Evolutionary conservation across 2,797 vertebrate genomes (phyloP).

Genomic region (Diplodus sargus): DNA sequence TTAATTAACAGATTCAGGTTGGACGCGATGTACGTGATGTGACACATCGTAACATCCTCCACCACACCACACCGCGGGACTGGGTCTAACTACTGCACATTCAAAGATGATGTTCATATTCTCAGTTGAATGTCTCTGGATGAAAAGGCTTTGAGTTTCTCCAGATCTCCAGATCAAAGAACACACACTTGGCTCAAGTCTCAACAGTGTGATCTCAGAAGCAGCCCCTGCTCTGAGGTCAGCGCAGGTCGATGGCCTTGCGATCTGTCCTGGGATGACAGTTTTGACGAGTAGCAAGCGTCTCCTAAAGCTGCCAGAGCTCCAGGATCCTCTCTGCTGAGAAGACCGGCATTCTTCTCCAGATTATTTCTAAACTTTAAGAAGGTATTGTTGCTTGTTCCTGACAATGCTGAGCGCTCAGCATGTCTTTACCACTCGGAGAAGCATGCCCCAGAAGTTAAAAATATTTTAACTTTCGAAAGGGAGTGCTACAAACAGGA

Average conservation of each 20-base stretch:
- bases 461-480: conserved; percentile 47
- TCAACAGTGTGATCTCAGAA: not conserved
- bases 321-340: conserved; percentile 19
- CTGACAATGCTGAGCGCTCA: conserved; percentile 50
- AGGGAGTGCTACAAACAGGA: conserved; percentile 53
- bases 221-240: not conserved
- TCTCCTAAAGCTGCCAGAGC: conserved; percentile 29
- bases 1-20: too few relatives aligned
- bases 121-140: too few relatives aligned
- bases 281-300: conserved; percentile 23
- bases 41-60: too few relatives aligned
- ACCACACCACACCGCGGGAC: too few relatives aligned
- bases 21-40: too few relatives aligned
- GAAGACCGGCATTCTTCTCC: conserved; percentile 14
- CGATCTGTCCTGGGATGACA: conserved; percentile 7
- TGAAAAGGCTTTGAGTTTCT: too few relatives aligned
- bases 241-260: not conserved
- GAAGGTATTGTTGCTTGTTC: conserved; percentile 38
- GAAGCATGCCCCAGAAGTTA: conserved; percentile 31
- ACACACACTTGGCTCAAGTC: not conserved
- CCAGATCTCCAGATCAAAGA: not conserved
- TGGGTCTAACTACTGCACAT: too few relatives aligned
- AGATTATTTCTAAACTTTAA: conserved; percentile 45
- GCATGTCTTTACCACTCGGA: conserved; percentile 38
- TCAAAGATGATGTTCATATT: too few relatives aligned